Conservation (phyloP, 2,888 invertebrate species). For the Lydus trimaculatus region DNA sequence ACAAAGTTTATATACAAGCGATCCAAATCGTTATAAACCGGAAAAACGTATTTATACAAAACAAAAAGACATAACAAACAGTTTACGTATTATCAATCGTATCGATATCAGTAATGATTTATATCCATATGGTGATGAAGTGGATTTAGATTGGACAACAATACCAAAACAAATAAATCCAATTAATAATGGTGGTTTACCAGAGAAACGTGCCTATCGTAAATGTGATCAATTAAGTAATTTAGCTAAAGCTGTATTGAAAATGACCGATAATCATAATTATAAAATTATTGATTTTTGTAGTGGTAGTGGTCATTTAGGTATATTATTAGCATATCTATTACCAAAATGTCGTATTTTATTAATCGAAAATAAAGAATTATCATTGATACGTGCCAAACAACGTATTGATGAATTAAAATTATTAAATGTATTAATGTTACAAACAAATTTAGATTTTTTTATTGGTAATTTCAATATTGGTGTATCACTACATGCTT, state of each 20-base stretch:
- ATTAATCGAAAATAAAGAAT: slow-evolving; percentile 91
- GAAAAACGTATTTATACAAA: slow-evolving; percentile 77
- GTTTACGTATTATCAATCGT: slow-evolving; percentile 61
- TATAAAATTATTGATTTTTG: slow-evolving; percentile 92
- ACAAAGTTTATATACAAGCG: slow-evolving; percentile 79
- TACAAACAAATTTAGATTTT: slow-evolving; percentile 92
- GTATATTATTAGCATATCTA: slow-evolving; percentile 81
- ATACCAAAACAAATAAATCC: slow-evolving; percentile 81
- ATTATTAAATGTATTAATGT: slow-evolving; percentile 77
- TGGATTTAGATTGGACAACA: slow-evolving; percentile 70
- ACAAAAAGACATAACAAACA: slow-evolving; percentile 76
- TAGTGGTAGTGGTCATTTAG: slow-evolving; percentile 92
- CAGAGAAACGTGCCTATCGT: slow-evolving; percentile 72
- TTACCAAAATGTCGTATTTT: slow-evolving; percentile 81
- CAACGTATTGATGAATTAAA: slow-evolving; percentile 71
- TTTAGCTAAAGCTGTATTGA: slow-evolving; percentile 77
- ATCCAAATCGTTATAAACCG: slow-evolving; percentile 78
- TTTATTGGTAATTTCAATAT: slow-evolving; percentile 83
- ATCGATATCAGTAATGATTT: slow-evolving; percentile 55
- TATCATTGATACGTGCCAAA: slow-evolving; percentile 79
- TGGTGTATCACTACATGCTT: slow-evolving; percentile 91
- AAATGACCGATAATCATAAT: slow-evolving; percentile 63
- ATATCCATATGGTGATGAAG: slow-evolving; percentile 58
- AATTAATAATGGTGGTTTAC: slow-evolving; percentile 75
- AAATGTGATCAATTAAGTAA: slow-evolving; percentile 91